Conservation (phyloP, 2,797 vertebrate genomes). For the Neosalanx taihuensis region DNA sequence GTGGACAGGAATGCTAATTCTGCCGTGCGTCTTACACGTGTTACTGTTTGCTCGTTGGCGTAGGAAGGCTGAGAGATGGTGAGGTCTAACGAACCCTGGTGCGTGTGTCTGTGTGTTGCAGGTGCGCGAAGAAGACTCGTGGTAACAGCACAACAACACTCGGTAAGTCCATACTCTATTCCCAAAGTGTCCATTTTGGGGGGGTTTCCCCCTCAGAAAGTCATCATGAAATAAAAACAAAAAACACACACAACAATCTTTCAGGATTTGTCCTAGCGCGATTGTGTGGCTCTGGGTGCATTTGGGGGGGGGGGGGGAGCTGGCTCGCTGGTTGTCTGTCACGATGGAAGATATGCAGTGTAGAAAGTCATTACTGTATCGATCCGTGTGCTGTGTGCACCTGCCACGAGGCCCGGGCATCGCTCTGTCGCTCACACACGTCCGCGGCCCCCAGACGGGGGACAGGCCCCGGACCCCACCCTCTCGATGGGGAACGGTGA, state of each 20-base stretch:
- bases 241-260: not conserved
- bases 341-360: constrained; percentile 36
- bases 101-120: constrained; percentile 70
- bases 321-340: constrained; percentile 14
- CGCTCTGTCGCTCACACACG: constrained; percentile 36
- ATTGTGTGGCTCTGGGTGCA: constrained; percentile 15
- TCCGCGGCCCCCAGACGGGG: constrained; percentile 27
- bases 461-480: constrained; percentile 4
- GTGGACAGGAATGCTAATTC: constrained; percentile 55
- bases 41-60: constrained; percentile 32
- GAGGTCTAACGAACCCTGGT: constrained; percentile 49
- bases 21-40: constrained; percentile 46
- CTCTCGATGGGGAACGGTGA: constrained; percentile 18
- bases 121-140: constrained; percentile 61
- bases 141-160: constrained; percentile 42
- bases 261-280: not conserved
- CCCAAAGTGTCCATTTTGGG: not conserved
- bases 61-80: constrained; percentile 41
- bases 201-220: too few species aligned
- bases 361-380: constrained; percentile 42
- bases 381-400: constrained; percentile 39
- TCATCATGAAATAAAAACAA: too few species aligned
- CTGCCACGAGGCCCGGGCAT: constrained; percentile 36
- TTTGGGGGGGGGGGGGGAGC: constrained; percentile 20
- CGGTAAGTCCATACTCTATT: constrained; percentile 64